Evolutionary conservation across 1,140 invertebrate genomes (phyloP).

Genomic region (Tetragonula clypearis): DNA sequence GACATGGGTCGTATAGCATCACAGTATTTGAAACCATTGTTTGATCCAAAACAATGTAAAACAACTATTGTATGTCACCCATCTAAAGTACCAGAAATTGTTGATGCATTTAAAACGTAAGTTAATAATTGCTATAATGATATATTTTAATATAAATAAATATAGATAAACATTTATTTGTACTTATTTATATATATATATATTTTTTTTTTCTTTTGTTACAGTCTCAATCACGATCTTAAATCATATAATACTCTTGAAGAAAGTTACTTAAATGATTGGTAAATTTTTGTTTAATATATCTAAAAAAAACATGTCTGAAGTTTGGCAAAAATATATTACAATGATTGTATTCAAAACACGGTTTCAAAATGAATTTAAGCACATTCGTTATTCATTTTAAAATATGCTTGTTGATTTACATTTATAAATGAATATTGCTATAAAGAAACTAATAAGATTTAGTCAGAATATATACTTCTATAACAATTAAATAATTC

Average conservation of each 20-base stretch:
- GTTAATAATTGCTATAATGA: slow-evolving; percentile 66
- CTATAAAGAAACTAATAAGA: not conserved
- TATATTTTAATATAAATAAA: slow-evolving; percentile 72
- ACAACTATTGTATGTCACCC: slow-evolving; percentile 89
- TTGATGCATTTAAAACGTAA: slow-evolving; percentile 86
- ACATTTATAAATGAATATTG: not conserved
- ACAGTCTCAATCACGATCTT: slow-evolving; percentile 80
- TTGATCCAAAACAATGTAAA: slow-evolving; percentile 83
- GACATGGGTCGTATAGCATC: slow-evolving; percentile 86
- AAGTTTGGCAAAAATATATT: not conserved
- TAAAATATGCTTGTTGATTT: slow-evolving; percentile 7
- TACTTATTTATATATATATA: slow-evolving; percentile 14
- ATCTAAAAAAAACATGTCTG: not conserved
- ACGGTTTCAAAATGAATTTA: not conserved
- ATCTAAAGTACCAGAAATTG: slow-evolving; percentile 87
- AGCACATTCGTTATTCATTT: not conserved
- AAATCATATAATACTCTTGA: slow-evolving; percentile 81
- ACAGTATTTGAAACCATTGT: slow-evolving; percentile 87
- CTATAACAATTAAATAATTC: not conserved
- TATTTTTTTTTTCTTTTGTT: slow-evolving; percentile 62
- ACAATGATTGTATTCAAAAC: not conserved
- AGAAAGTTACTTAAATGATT: slow-evolving; percentile 81
- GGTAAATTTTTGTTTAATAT: slow-evolving; percentile 52
- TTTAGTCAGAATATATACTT: not conserved
- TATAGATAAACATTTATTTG: slow-evolving; percentile 62